Base-by-base conservation (phyloP, 2,888 invertebrate species). In the Belgica antarctica region DNA sequence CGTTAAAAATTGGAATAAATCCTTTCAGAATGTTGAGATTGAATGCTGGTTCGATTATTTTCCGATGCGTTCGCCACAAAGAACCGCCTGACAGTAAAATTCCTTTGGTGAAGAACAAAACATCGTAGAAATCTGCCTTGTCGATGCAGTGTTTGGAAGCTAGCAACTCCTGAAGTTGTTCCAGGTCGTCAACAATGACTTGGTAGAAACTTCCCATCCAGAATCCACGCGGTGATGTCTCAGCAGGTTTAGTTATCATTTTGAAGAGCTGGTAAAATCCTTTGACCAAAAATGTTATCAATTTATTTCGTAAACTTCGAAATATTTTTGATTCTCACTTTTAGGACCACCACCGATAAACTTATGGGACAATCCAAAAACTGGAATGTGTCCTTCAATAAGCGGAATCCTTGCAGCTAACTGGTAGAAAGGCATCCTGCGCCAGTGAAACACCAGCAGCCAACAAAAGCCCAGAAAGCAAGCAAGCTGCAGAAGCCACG, bases 11-110 rank as follows among this genome's bases (percentile, higher is more conserved):
- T n/a, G 68, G 68, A 57, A 68, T 57, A 10, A 57, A 68, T 31
- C 68, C 68, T 57, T 68, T 68, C 4, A 68, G 12, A 1, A 68
- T 34, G 10, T 68, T 68, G 0, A 68, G 10, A 24, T 68, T 68
- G 57, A 68, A 68, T 1, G 57, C 68, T n/a, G 19, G 8, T 15
- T 68, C 57, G 1, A 68, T 15, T 3, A 31, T 31, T 17, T 68
- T 68, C n/a, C 68, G 36, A 7, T 52, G 34, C 34, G 25, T 22
- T 41, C 34, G 28, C 68, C 68, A 68, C 15, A 41, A 41, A n/a
- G 3, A n/a, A n/a, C 41, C 41, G 10, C 15, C 15, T n/a, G 41
- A 41, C 5, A 41, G 4, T 10, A 41, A 15, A 4, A 41, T n/a
- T n/a, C 41, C 41, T 41, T 41, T 41, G 2, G 12, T 41, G 15